phyloP scores from a whole-genome alignment of 1,140 invertebrate species.

The Tetranychus urticae region DNA sequence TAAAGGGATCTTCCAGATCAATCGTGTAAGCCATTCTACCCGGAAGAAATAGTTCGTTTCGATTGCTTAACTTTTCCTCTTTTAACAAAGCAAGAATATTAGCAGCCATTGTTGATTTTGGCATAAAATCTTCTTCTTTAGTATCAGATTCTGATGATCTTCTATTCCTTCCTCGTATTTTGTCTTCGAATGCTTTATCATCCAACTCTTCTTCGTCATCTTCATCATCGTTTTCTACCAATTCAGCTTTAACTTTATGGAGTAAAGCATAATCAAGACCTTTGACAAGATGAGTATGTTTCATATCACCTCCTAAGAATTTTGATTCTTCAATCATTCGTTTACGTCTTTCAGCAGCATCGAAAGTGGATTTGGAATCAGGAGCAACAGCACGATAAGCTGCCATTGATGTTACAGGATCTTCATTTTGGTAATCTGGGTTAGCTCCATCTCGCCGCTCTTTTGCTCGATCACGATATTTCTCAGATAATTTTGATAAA shows the following conservation, averaged over 20 bases:
- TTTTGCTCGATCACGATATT: conserved; percentile 36
- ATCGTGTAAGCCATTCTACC: conserved; percentile 92
- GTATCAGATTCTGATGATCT: conserved; percentile 23
- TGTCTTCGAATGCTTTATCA: conserved; percentile 27
- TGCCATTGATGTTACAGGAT: conserved; percentile 52
- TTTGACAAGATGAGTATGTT: conserved; percentile 99
- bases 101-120: conserved; percentile 15
- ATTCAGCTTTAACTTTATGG: conserved; percentile 48
- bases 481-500: conserved; percentile 77
- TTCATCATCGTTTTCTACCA: conserved; percentile 6
- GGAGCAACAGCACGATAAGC: conserved; percentile 87
- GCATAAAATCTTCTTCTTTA: neutral
- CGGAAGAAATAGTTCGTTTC: conserved; percentile 84
- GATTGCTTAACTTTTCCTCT: conserved; percentile 26
- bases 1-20: conserved; percentile 62
- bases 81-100: conserved; percentile 28
- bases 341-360: conserved; percentile 78
- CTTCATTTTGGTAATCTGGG: conserved; percentile 37
- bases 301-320: conserved; percentile 99
- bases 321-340: conserved; percentile 98
- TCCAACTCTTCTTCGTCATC: conserved; percentile 22
- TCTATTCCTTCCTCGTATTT: conserved; percentile 28
- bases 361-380: conserved; percentile 63
- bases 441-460: conserved; percentile 72
- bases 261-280: conserved; percentile 96